Evolutionary conservation across 2,113 vertebrate species (phyloP), one percentile per base, ranked within the genome.

Genomic region (Cyprinodon brontotheroides): DNA sequence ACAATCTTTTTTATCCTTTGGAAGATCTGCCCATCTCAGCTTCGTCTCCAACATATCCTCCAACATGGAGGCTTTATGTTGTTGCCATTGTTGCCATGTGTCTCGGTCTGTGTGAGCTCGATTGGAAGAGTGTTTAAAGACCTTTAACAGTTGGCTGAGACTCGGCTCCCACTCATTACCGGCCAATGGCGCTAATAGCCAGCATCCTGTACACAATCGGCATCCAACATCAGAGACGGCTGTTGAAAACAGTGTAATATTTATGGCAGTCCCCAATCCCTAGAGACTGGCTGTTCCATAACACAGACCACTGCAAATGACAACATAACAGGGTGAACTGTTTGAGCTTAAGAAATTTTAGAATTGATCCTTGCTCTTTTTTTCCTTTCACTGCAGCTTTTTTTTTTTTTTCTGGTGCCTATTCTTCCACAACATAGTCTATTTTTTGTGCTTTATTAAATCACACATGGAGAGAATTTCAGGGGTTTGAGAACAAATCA

Each of bases 231-330:
- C 76, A 76, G 71, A 81, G 70, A 65, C 17, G 73, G 70, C 68
- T 66, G 70, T 62, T 88, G 75, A 83, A 65, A 77, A 81, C 65
- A 45, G 74, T 41, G 70, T 71, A 57, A 70, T 84, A 72, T 87
- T 89, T 82, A 86, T 85, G 79, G 72, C 74, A 67, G 79, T 69
- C 75, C 66, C 73, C 47, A 3, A 70, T 80, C 87, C 80, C 83
- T 4, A 62, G 83, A 82, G 86, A 89, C 82, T 87, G 78, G 73
- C 86, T 82, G 87, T 84, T 75, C 76, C 78, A 83, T 73, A 81
- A 84, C 81, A 87, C 84, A 80, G 72, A 81, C 69, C 71, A 63
- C 81, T 84, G 89, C 80, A 85, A 80, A 84, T 83, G 83, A 85
- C 78, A 89, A 86, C 84, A 83, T 72, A 78, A 87, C 77, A 75